Percentiles rank a stretch among this genome's conserved stretches.
Conservation (phyloP, 2,113 vertebrate genomes). For the Hypanus sabinus region DNA sequence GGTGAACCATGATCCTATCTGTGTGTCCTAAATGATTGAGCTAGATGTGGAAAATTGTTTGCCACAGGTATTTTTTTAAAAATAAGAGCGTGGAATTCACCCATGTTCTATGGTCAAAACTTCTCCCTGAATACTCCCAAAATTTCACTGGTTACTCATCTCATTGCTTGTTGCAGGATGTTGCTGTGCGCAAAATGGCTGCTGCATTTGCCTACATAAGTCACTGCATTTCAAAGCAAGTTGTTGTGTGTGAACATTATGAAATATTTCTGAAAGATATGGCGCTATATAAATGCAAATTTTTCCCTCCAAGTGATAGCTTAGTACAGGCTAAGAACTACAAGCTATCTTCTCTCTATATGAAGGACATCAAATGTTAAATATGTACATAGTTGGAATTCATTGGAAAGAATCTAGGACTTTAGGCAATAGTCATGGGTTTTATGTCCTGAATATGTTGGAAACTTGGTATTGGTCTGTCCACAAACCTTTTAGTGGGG, state of each 20-base stretch:
- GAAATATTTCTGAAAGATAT: not conserved
- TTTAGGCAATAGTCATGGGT: not conserved
- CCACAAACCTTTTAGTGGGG: not conserved
- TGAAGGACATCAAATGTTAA: not conserved
- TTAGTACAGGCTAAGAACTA: not conserved
- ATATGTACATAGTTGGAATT: not conserved
- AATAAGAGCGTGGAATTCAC: not conserved
- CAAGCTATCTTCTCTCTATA: no score
- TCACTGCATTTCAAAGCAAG: conserved; percentile 27
- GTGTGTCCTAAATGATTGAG: not conserved
- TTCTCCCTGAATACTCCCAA: not conserved
- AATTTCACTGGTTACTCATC: not conserved
- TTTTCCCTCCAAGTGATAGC: not conserved
- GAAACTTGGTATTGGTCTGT: not conserved
- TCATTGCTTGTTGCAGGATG: not conserved
- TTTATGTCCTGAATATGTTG: not conserved
- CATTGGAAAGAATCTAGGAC: not conserved
- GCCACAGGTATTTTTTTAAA: not conserved
- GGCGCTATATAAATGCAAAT: not conserved
- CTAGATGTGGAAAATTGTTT: not conserved
- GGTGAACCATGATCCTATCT: not conserved
- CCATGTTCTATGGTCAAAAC: not conserved
- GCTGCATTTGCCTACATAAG: conserved; percentile 24
- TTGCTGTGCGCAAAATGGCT: conserved; percentile 30
- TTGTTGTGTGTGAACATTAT: not conserved